Evolutionary conservation across 2,797 vertebrate species (phyloP).

Genomic region (Harpagifer antarcticus): DNA sequence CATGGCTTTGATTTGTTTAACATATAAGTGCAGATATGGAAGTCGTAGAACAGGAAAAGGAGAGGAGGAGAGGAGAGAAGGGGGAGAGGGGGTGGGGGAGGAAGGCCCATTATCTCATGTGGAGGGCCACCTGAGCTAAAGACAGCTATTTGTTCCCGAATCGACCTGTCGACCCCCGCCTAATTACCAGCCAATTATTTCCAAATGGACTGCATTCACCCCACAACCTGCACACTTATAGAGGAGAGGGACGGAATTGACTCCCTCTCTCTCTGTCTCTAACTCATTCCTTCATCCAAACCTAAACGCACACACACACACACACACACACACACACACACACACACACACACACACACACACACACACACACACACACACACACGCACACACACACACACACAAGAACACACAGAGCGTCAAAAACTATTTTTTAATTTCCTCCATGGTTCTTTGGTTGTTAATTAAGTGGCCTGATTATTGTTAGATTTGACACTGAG

Average conservation of each 20-base stretch:
- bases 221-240: slow-evolving; percentile 70
- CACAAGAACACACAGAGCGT: neutral
- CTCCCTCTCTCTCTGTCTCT: slow-evolving; percentile 40
- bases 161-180: slow-evolving; percentile 89
- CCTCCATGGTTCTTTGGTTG: slow-evolving; percentile 24
- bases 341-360: neutral
- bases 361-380: slow-evolving; percentile 2
- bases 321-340: slow-evolving; percentile 14
- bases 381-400: neutral
- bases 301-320: neutral
- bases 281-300: slow-evolving; percentile 1
- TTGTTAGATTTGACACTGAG: slow-evolving; percentile 45
- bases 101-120: slow-evolving; percentile 82
- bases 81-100: slow-evolving; percentile 51
- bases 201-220: slow-evolving; percentile 83
- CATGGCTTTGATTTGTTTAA: neutral
- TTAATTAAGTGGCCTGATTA: slow-evolving; percentile 68
- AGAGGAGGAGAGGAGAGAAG: neutral
- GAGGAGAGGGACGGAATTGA: slow-evolving; percentile 71
- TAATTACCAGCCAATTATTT: slow-evolving; percentile 94
- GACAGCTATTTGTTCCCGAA: slow-evolving; percentile 88
- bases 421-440: too few relatives aligned
- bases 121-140: slow-evolving; percentile 90
- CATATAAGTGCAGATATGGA: slow-evolving; percentile 11
- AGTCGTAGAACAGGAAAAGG: slow-evolving; percentile 11